Evolutionary conservation across 2,888 invertebrate species (phyloP).

Genomic region (Andrena trimmerana): DNA sequence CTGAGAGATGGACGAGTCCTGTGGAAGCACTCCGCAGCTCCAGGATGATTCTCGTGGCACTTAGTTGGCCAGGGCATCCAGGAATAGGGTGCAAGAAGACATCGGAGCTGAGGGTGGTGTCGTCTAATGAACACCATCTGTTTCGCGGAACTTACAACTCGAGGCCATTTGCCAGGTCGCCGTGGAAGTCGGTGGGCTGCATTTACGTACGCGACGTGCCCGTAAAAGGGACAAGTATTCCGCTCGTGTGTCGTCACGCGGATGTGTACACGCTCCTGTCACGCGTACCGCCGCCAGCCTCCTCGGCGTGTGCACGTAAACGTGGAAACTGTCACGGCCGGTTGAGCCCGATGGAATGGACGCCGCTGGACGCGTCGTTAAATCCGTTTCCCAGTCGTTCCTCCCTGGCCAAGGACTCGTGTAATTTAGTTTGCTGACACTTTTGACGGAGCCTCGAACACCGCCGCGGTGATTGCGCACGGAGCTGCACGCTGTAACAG

Average conservation of each 20-base stretch:
- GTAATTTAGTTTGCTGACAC: constrained; percentile 19
- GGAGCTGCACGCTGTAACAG: not conserved
- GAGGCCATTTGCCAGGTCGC: constrained; percentile 17
- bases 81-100: not conserved
- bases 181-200: not conserved
- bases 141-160: constrained; percentile 41
- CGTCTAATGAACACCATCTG: constrained; percentile 55
- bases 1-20: not conserved
- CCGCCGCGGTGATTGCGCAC: not conserved
- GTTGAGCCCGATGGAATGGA: constrained; percentile 31
- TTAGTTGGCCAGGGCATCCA: constrained; percentile 3
- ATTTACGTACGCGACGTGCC: not conserved
- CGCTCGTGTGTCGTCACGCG: not conserved
- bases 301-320: constrained; percentile 20
- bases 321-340: constrained; percentile 46
- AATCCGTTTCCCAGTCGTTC: constrained; percentile 25
- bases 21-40: not conserved
- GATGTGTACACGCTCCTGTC: not conserved
- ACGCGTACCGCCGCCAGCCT: constrained; percentile 24
- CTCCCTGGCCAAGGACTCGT: constrained; percentile 31
- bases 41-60: not conserved
- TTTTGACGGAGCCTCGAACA: not conserved
- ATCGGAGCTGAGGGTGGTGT: constrained; percentile 12
- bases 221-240: not conserved
- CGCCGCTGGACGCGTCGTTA: constrained; percentile 45